Base-by-base conservation (phyloP, 35 echinoderm and acorn worm species). In the Strongylocentrotus purpuratus region DNA sequence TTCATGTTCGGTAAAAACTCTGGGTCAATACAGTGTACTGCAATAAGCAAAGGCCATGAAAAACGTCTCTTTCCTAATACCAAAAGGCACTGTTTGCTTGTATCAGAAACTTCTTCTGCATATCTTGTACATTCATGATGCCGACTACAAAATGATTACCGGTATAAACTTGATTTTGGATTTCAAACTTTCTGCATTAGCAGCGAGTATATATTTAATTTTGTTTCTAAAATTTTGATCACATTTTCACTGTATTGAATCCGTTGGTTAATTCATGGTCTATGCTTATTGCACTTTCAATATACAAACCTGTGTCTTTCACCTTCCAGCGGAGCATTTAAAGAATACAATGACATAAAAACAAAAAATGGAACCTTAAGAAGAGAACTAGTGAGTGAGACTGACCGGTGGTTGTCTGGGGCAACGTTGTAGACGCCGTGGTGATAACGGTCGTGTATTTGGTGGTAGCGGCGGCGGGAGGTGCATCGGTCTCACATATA, bases 361-460 rank as follows among this genome's bases (percentile, higher is more conserved):
- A 89, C 1, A 89, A 89, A 33, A 89, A 33, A 33, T 89, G 3
- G 4, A 46, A 88, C 87, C 32, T 35, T 15, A 88, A 88, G 11
- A 88, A 33, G 45, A 89, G 32, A 33, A 41, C 45, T 33, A 41
- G 12, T 41, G 32, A 41, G 9, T 89, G 91, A 33, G n/a, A 93
- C 91, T 93, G 91, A 93, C 91, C 91, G 22, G 91, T 48, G 10
- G 91, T 93, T 47, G 91, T 93, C 46, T 13, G 32, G 46, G 47
- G 91, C 20, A 58, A 12, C n/a, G 91, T 46, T 8, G 91, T 52
- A 13, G 91, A n/a, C 28, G 91, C 3, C 5, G 91, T 48, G 45
- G 91, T 58, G 46, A 58, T 93, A 31, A 93, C 48, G 25, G 91
- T 93, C 12, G 91, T 58, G 48, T 93, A 93, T 93, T 58, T 93